Evolutionary conservation across 2,888 invertebrate genomes (phyloP).

Genomic region (Vannuccia rotundouncinata): DNA sequence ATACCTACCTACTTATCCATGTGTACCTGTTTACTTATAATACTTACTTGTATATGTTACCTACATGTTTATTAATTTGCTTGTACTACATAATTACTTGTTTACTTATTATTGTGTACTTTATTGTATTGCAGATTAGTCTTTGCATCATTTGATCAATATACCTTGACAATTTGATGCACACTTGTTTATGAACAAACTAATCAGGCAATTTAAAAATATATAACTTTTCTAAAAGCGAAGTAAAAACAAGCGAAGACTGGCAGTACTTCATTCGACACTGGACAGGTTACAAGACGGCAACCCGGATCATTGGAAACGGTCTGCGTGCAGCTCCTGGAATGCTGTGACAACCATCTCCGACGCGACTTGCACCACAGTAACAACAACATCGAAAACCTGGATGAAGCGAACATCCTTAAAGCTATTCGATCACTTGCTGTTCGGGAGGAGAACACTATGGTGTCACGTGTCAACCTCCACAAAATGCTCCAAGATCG

Average conservation of each 20-base stretch:
- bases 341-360: background rate
- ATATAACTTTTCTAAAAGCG: too few species aligned
- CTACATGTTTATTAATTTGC: too few species aligned
- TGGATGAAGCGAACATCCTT: constrained; percentile 39
- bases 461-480: constrained; percentile 39
- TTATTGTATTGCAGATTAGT: too few species aligned
- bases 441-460: constrained; percentile 40
- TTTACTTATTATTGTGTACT: too few species aligned
- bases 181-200: too few species aligned
- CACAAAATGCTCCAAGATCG: constrained; percentile 41
- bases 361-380: background rate
- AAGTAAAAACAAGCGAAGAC: background rate
- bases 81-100: too few species aligned
- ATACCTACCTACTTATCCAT: too few species aligned
- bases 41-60: too few species aligned
- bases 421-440: constrained; percentile 38
- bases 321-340: background rate
- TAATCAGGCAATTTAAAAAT: too few species aligned
- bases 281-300: background rate
- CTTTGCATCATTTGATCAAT: too few species aligned
- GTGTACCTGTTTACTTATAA: too few species aligned
- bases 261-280: background rate
- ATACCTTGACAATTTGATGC: too few species aligned
- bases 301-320: background rate
- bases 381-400: background rate